Evolutionary conservation across 2,797 vertebrate species (phyloP), one percentile per base, ranked within the genome.

Genomic region (Semotilus atromaculatus): DNA sequence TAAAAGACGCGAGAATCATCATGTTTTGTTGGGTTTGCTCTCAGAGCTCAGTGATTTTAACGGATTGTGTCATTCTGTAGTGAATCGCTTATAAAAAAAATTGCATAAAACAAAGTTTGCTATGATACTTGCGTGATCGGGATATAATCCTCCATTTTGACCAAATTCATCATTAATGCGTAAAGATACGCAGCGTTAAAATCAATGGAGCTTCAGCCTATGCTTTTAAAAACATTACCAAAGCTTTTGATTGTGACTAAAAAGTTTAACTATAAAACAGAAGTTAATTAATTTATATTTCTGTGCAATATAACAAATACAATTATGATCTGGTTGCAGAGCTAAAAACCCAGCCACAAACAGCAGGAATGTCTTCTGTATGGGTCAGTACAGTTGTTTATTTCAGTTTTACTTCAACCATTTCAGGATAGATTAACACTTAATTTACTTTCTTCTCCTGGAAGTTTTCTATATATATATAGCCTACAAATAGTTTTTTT

Each of bases 381-480:
- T 91, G 89, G 89, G 89, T 91, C 67, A 85, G 84, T 80, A 70
- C 7, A 6, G 34, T 18, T 58, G 18, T 26, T 40, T 40, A 51
- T 58, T 38, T 26, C 8, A 8, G 18, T 16, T 38, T 36, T 9
- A 11, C 51, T 68, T 3, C 7, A 2, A 58, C 26, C 34, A 0
- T 21, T 62, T n/a, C 13, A 38, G 19, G 5, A 45, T 16, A 18
- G 3, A 62, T 19, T 45, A 3, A 31, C 34, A 45, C 26, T 74
- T 14, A 10, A 13, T 78, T 43, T 43, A 43, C 18, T 31, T 43
- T 48, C 18, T 78, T 79, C 18, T 64, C 34, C 60, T 29, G n/a
- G n/a, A 55, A 18, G 73, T n/a, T n/a, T n/a, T n/a, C n/a, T n/a
- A n/a, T n/a, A n/a, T n/a, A n/a, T n/a, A n/a, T n/a, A n/a, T n/a